Base-by-base conservation (phyloP, 64 coral and sea anemone species). In the Actinia equina region DNA sequence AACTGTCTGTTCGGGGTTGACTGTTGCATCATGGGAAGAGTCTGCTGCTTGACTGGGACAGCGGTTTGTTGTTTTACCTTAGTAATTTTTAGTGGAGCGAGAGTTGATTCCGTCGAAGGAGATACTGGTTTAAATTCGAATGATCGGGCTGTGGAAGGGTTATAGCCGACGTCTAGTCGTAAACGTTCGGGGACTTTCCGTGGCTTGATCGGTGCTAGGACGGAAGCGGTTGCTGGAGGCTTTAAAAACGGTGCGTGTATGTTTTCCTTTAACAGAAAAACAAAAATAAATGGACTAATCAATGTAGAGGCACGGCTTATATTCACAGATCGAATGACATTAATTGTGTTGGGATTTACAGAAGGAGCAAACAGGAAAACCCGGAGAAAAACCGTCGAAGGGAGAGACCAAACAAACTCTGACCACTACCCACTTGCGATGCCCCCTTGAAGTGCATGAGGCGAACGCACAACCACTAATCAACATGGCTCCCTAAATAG, bases 101-200 rank as follows among this genome's bases (percentile, higher is more conserved):
- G 79, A 3, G 26, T 67, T 54, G 78, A 44, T 44, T 86, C 94
- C 17, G 78, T 54, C 10, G 65, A 30, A 60, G 90, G 78, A 81
- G 84, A 89, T 46, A 80, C 19, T 20, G 88, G 94, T 51, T 93
- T 93, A 30, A 93, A 67, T 17, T 96, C 94, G 0, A 89, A 70
- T 56, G 87, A 62, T 84, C 86, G 88, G 41, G 86, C 71, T 18
- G 94, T 89, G 7, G 88, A 71, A n/a, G 94, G 64, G 6, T 43
- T 79, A 81, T 82, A 94, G 27, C 82, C 86, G 43, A 93, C 88
- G 16, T 93, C 74, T 12, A 96, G 80, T 30, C 94, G 84, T 22
- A 96, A 78, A 45, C 89, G 84, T 6, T 96, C 94, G 41, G 94
- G 94, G 30, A 96, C 88, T 86, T 88, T 96, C 55, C 87, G 89